phyloP scores from a whole-genome alignment of 2,113 vertebrate species.

The Blennius ocellaris region DNA sequence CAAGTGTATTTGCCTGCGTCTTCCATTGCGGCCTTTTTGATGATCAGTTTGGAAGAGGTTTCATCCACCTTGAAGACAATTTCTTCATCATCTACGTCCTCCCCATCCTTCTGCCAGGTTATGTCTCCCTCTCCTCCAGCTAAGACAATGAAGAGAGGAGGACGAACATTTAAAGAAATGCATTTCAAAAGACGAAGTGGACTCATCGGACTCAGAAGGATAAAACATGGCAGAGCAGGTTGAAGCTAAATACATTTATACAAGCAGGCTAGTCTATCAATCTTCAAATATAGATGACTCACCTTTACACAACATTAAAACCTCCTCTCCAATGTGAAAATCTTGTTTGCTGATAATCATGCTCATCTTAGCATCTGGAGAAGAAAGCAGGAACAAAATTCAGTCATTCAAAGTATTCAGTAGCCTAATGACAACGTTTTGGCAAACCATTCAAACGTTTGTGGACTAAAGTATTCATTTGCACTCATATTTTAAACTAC shows the following conservation, averaged over 20 bases:
- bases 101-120: conserved; percentile 69
- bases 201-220: not conserved
- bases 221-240: not conserved
- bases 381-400: conserved; percentile 28
- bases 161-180: not conserved
- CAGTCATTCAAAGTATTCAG: too few relatives aligned
- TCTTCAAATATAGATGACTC: conserved; percentile 11
- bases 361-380: conserved; percentile 65
- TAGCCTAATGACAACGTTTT: not conserved
- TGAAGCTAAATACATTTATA: not conserved
- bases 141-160: conserved; percentile 18
- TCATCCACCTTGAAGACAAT: conserved; percentile 63
- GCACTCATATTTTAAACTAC: not conserved
- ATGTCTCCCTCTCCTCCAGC: conserved; percentile 66
- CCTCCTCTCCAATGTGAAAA: conserved; percentile 54
- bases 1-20: conserved; percentile 77
- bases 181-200: not conserved
- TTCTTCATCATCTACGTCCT: conserved; percentile 48
- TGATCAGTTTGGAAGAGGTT: conserved; percentile 55
- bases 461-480: not conserved
- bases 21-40: conserved; percentile 43
- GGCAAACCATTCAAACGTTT: not conserved
- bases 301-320: conserved; percentile 81
- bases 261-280: not conserved
- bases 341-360: conserved; percentile 66